A percentile compares a stretch with the other conserved stretches of the same genome.
phyloP scores from a whole-genome alignment of 1,140 invertebrate species.

The Listronotus bonariensis region DNA sequence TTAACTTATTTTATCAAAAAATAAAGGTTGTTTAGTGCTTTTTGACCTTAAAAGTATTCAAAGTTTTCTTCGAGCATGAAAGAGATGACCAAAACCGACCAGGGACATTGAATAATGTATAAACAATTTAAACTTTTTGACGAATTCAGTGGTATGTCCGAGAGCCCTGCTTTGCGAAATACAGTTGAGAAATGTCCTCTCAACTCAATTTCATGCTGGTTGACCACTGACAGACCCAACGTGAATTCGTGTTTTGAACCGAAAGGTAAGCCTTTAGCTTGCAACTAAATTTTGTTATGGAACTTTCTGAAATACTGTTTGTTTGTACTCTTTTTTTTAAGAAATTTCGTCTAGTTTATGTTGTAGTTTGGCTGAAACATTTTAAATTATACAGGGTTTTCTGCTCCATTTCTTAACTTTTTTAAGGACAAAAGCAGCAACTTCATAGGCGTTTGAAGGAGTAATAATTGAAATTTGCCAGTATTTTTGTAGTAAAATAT shows the following conservation, averaged over 20 bases:
- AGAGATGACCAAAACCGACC: constrained; percentile 3
- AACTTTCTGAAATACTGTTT: constrained; percentile 4
- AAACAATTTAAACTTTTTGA: constrained; percentile 42
- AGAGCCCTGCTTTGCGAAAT: constrained; percentile 24
- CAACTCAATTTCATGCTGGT: constrained; percentile 53
- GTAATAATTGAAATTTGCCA: too few relatives aligned
- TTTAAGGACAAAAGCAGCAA: too few relatives aligned
- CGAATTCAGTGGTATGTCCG: constrained; percentile 22
- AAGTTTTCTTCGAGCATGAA: neutral
- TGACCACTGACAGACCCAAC: constrained; percentile 46
- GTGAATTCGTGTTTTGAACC: constrained; percentile 26
- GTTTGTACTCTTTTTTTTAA: too few relatives aligned
- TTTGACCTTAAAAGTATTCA: neutral
- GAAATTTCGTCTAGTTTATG: too few relatives aligned
- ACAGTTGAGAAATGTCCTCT: constrained; percentile 51
- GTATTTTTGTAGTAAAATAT: too few relatives aligned
- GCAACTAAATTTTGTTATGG: constrained; percentile 15
- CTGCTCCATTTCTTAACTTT: too few relatives aligned
- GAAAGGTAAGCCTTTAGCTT: constrained; percentile 11
- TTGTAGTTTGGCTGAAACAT: too few relatives aligned
- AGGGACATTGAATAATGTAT: constrained; percentile 32
- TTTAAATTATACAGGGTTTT: too few relatives aligned
- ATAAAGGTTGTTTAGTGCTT: neutral
- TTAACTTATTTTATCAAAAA: neutral
- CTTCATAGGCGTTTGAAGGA: too few relatives aligned